These are phyloP conservation scores for human DNA, from an alignment of 2,113 vertebrate species.

Conservation along the genomic window DNA sequence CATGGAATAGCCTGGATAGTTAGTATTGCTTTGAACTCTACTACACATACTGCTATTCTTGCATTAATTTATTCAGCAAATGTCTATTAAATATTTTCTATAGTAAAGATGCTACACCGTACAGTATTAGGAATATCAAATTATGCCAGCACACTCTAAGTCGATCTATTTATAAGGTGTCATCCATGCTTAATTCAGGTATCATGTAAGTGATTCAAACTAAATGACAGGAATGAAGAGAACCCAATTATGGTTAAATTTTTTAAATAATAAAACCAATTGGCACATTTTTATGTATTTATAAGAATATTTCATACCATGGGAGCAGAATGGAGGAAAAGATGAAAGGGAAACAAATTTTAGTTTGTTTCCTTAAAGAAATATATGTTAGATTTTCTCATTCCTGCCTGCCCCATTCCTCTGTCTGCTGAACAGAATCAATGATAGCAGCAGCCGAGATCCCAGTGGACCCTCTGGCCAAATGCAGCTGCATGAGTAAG, in stretches of 20 bases:
- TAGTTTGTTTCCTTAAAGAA: neutral
- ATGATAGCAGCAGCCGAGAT: neutral
- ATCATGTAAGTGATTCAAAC: neutral
- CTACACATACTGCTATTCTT: neutral
- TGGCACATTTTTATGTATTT: neutral
- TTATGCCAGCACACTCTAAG: neutral
- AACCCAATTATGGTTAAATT: neutral
- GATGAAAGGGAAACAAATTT: neutral
- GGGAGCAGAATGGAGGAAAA: neutral
- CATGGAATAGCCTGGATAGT: neutral
- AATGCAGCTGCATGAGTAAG: neutral
- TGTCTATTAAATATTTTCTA: neutral
- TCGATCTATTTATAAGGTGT: neutral
- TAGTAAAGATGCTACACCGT: neutral
- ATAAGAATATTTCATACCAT: neutral
- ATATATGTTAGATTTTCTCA: neutral
- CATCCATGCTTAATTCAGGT: neutral
- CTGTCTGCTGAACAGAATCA: neutral
- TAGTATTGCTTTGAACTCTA: neutral
- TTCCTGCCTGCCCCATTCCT: neutral
- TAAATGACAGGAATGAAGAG: neutral
- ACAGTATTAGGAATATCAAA: neutral
- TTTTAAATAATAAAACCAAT: neutral
- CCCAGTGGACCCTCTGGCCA: neutral
- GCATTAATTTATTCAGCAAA: neutral